Percentiles rank a stretch among this genome's conserved stretches.
Evolutionary conservation across 2,888 invertebrate species (phyloP).

Genomic region (Eupithecia dodoneata): DNA sequence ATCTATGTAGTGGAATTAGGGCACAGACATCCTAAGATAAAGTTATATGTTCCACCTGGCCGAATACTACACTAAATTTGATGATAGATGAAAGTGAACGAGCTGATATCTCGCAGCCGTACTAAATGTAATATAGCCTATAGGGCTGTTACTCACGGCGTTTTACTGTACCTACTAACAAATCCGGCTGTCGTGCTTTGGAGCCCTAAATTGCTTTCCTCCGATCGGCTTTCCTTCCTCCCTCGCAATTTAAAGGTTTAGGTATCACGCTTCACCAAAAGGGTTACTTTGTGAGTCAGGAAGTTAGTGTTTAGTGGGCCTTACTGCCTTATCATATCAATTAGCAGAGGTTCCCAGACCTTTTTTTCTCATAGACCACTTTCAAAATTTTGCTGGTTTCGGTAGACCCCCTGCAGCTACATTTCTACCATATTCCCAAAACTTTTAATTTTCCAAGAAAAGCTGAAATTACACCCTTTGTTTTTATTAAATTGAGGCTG

Average conservation of each 20-base stretch:
- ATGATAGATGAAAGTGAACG: background rate
- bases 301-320: background rate
- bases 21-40: too few species aligned
- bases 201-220: constrained; percentile 9
- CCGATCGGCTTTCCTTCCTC: constrained; percentile 10
- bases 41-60: too few species aligned
- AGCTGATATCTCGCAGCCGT: background rate
- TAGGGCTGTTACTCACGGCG: constrained; percentile 1
- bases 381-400: too few species aligned
- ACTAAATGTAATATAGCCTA: background rate
- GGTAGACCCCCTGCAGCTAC: too few species aligned
- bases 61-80: background rate
- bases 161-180: background rate
- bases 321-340: too few species aligned
- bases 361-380: too few species aligned
- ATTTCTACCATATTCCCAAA: too few species aligned
- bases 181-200: constrained; percentile 8
- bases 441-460: too few species aligned
- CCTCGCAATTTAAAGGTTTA: background rate
- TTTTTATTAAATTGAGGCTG: too few species aligned
- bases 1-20: too few species aligned
- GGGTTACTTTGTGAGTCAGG: background rate
- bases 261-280: background rate
- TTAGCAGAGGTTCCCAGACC: too few species aligned
- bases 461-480: too few species aligned